Evolutionary conservation across 2,888 invertebrate genomes (phyloP).

Genomic region (Eristalinus sepulchralis): DNA sequence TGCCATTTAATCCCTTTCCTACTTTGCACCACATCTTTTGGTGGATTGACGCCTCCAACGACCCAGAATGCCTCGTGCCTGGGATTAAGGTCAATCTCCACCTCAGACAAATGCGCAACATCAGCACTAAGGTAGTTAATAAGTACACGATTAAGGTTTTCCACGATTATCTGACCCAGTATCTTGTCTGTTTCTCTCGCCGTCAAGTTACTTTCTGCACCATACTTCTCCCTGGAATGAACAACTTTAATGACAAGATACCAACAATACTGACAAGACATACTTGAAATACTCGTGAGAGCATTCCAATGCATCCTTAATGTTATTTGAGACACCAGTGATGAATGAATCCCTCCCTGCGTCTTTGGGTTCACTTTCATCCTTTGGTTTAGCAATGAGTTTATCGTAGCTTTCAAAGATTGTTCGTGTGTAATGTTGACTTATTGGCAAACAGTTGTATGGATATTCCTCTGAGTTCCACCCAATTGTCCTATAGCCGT

Average conservation of each 20-base stretch:
- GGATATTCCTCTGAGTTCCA: conserved; percentile 84
- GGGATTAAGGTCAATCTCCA: conserved; percentile 88
- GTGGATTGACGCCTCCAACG: conserved; percentile 87
- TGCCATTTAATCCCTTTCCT: conserved; percentile 80
- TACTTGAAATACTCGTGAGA: conserved; percentile 76
- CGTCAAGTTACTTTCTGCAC: conserved; percentile 56
- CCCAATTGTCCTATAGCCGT: conserved; percentile 87
- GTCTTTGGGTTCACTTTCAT: background rate
- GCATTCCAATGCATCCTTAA: conserved; percentile 76
- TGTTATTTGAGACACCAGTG: conserved; percentile 73
- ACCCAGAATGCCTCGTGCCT: conserved; percentile 94
- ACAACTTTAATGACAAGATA: background rate
- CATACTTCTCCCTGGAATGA: conserved; percentile 35
- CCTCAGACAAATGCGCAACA: conserved; percentile 83
- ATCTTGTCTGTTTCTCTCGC: conserved; percentile 74
- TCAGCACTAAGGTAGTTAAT: conserved; percentile 83
- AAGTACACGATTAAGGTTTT: conserved; percentile 87
- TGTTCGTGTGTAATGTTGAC: conserved; percentile 90
- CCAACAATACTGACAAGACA: background rate
- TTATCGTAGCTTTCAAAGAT: conserved; percentile 84
- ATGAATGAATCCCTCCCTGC: conserved; percentile 71
- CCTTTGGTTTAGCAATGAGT: background rate
- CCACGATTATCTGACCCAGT: conserved; percentile 81
- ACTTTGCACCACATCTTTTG: conserved; percentile 80
- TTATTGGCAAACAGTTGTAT: conserved; percentile 86